These are phyloP conservation scores for Lasioglossum morio DNA, from an alignment of 2,888 invertebrate genomes.

Conservation along the genomic window DNA sequence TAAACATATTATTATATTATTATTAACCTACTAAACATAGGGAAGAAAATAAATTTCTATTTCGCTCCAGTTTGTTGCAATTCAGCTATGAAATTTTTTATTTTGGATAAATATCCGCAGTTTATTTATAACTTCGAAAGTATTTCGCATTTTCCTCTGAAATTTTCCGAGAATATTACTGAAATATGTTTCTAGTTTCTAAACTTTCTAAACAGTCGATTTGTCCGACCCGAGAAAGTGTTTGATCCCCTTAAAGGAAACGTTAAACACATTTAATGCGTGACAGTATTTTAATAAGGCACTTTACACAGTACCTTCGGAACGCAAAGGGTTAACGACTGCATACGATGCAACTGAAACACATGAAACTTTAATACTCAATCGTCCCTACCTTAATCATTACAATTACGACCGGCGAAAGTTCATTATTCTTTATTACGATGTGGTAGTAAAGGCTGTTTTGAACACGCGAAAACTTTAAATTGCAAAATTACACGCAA, in stretches of 20 bases:
- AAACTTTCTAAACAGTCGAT: too few relatives aligned
- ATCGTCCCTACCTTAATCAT: neutral
- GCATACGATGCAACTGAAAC: neutral
- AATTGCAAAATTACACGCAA: neutral
- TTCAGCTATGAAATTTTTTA: too few relatives aligned
- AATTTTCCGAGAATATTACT: too few relatives aligned
- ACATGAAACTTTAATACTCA: neutral
- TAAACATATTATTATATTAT: too few relatives aligned
- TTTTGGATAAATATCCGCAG: too few relatives aligned
- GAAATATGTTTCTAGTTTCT: too few relatives aligned
- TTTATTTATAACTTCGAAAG: too few relatives aligned
- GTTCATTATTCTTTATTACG: neutral
- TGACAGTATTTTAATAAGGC: neutral
- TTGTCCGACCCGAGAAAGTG: too few relatives aligned
- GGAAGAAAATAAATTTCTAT: too few relatives aligned
- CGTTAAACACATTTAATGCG: neutral
- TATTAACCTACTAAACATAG: too few relatives aligned
- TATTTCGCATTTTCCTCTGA: too few relatives aligned
- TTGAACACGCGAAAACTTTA: neutral
- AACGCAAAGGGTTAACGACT: neutral
- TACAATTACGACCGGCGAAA: constrained; percentile 4
- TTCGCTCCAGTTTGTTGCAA: too few relatives aligned
- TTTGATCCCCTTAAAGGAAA: neutral
- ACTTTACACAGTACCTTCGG: neutral
- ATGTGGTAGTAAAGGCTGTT: neutral